Base-by-base conservation (phyloP, 2,113 vertebrate genomes). In the Larimichthys polyactis region DNA sequence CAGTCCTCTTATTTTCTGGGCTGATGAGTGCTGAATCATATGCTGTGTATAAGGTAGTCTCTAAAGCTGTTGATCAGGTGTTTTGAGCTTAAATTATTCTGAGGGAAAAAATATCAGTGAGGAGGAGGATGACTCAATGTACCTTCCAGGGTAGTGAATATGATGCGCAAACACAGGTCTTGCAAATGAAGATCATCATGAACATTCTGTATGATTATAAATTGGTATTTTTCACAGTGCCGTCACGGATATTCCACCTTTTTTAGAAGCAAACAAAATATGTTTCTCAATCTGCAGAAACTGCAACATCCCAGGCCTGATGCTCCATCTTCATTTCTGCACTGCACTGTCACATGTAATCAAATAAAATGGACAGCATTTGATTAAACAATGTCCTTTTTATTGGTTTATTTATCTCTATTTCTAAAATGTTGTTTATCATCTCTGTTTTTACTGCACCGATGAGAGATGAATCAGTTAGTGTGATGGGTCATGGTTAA, bases 41-140 rank as follows among this genome's bases (percentile, higher is more conserved):
- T 27, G 46, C 67, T 62, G 20, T 14, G 36, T 79, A 75, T 36
- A 68, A 76, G 74, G 51, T 67, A 29, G 69, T 65, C 75, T 78
- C 48, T 55, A 69, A 75, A 85, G 79, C 79, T 85, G 76, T 70
- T 79, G 77, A 90, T 88, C 87, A 84, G 84, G 87, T 88, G 86
- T 87, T 83, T 83, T 73, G 27, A 84, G 71, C 73, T 40, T 63
- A 81, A 82, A 90, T 87, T 86, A 82, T 85, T 57, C 83, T 60
- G 44, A 58, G 58, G 49, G 79, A 62, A 65, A 82, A 87, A 81
- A 91, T 72, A 86, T 52, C 74, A 83, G 66, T 74, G 77, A 83
- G 78, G 81, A 85, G 89, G 89, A 87, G 87, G 88, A 87, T 92
- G 93, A 90, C 81, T 92, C 86, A 92, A 65, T 57, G 71, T 65